Base-by-base conservation (phyloP, 2,113 vertebrate species). In the Eublepharis macularius region DNA sequence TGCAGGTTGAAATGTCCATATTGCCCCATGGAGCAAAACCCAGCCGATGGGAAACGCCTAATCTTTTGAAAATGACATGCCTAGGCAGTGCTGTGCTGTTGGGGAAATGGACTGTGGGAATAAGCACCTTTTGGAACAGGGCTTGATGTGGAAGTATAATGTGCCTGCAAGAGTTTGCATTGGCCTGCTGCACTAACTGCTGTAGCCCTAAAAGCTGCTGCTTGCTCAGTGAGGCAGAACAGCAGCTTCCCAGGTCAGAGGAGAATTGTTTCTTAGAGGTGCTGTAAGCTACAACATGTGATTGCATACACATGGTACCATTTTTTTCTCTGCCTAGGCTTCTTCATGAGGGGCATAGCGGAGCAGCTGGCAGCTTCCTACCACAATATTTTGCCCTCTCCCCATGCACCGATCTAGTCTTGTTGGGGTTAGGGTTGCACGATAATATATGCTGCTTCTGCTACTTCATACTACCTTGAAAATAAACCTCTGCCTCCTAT, bases 1-100 rank as follows among this genome's bases (percentile, higher is more conserved):
- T 73, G n/a, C 95, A 98, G 98, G 94, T 94, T 98, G 88, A 98
- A 98, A 95, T 98, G 98, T 93, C 97, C 98, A 54, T 98, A 98
- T 92, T 98, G 98, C 88, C 97, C 98, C 69, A 98, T 98, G 97
- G 98, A 98, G 93, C 98, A 98, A 95, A 98, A 98, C 92, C 97
- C 97, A 2, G 97, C 97, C 91, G 97, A 98, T 81, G 98, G 97
- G 91, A 98, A 98, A 90, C 97, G 97, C 92, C 97, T 98, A 94
- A 98, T 97, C 94, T 98, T 98, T 96, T 98, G 97, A 98, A 93
- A 65, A 69, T 73, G 32, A 68, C 34, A 79, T 19, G 36, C 13
- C 19, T 51, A 70, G 43, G 70, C 60, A 51, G 39, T 73, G 69
- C 13, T 39, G 39, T 73, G 69, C 13, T 39, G 47, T 79, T 57